phyloP scores from a whole-genome alignment of 2,888 invertebrate species.

The Hoplodrina ambigua region DNA sequence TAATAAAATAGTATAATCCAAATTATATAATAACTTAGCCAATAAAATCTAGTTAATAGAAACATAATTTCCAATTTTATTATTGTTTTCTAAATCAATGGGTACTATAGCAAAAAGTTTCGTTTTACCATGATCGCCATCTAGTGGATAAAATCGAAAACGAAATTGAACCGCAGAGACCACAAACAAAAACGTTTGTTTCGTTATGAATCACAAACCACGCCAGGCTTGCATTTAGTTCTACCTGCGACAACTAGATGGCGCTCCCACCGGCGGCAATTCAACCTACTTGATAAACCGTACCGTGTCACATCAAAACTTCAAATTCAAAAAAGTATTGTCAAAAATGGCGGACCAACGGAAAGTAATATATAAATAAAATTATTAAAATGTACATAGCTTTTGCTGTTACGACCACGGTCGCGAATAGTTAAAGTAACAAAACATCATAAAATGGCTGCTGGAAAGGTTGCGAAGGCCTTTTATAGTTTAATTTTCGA shows the following conservation, averaged over 20 bases:
- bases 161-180: background rate
- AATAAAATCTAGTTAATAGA: background rate
- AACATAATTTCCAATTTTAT: background rate
- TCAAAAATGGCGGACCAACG: conserved; percentile 72
- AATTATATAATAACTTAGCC: background rate
- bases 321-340: conserved; percentile 66
- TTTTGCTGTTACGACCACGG: conserved; percentile 47
- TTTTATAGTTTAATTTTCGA: conserved; percentile 75
- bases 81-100: too few relatives aligned
- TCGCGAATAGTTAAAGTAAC: conserved; percentile 37
- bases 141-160: conserved; percentile 33
- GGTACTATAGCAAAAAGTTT: background rate
- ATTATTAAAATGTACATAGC: conserved; percentile 73
- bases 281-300: conserved; percentile 39
- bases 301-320: conserved; percentile 61
- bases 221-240: background rate
- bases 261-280: conserved; percentile 19
- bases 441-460: conserved; percentile 73
- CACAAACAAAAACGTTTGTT: background rate
- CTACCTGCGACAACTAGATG: conserved; percentile 29
- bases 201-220: background rate
- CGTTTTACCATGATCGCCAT: conserved; percentile 28
- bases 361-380: conserved; percentile 59
- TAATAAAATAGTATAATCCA: too few relatives aligned
- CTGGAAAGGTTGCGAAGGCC: conserved; percentile 75